phyloP scores from a whole-genome alignment of 1,140 invertebrate species.

The Bombus soroeensis region DNA sequence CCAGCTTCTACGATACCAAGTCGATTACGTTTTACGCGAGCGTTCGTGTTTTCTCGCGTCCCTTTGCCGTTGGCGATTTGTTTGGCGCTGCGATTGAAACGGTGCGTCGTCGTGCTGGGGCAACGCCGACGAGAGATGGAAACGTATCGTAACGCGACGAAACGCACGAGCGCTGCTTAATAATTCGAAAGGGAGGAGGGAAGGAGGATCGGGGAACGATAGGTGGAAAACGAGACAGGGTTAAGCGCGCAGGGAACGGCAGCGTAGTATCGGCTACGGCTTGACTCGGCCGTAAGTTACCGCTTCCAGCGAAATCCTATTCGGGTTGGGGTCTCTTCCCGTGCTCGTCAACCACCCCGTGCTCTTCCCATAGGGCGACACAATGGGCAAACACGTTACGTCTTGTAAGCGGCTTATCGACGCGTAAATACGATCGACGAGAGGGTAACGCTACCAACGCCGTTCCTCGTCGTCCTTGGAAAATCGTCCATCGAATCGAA shows the following conservation, averaged over 20 bases:
- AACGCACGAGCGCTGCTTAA: neutral
- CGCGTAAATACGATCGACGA: conserved; percentile 16
- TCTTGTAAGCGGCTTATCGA: conserved; percentile 43
- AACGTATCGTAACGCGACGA: neutral
- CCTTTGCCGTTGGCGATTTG: neutral
- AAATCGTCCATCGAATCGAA: neutral
- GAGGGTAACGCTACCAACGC: neutral
- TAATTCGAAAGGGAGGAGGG: neutral
- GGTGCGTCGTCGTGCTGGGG: conserved; percentile 8
- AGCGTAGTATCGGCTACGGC: conserved; percentile 39
- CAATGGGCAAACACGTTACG: conserved; percentile 16
- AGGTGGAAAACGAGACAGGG: too few relatives aligned
- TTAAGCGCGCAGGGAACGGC: conserved; percentile 5
- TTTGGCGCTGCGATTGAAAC: conserved; percentile 3
- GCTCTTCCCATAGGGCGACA: conserved; percentile 27
- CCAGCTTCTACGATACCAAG: too few relatives aligned
- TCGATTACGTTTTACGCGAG: neutral
- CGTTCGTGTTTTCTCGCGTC: neutral
- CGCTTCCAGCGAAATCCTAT: conserved; percentile 35
- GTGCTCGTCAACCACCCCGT: too few relatives aligned
- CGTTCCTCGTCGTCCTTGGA: too few relatives aligned
- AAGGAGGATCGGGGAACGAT: too few relatives aligned
- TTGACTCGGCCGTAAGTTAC: conserved; percentile 43
- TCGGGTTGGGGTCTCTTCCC: conserved; percentile 17
- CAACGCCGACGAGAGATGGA: conserved; percentile 21